A percentile compares a stretch with the other conserved stretches of the same genome.
phyloP scores from a whole-genome alignment of 2,888 invertebrate genomes.

The Netelia virgata region DNA sequence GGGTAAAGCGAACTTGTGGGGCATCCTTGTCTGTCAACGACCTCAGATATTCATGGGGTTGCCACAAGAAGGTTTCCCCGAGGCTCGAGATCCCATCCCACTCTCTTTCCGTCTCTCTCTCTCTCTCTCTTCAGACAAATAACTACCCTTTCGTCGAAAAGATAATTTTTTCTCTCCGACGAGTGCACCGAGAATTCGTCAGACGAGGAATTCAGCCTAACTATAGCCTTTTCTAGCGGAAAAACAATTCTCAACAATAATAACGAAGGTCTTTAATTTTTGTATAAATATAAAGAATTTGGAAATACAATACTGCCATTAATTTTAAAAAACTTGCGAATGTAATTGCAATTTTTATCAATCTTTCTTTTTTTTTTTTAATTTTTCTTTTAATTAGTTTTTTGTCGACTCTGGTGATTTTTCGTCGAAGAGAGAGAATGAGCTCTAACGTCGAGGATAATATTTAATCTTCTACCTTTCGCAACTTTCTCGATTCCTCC shows the following conservation, averaged over 20 bases:
- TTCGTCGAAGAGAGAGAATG: neutral
- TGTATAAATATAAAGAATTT: too few relatives aligned
- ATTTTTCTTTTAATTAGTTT: too few relatives aligned
- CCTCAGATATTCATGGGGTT: slow-evolving; percentile 74
- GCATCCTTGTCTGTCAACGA: slow-evolving; percentile 75
- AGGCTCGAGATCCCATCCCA: slow-evolving; percentile 58
- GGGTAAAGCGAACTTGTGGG: slow-evolving; percentile 73
- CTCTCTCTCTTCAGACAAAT: slow-evolving; percentile 38
- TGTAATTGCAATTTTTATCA: too few relatives aligned
- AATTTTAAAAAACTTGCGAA: too few relatives aligned
- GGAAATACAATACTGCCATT: too few relatives aligned
- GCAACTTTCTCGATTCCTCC: slow-evolving; percentile 68
- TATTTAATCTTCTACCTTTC: slow-evolving; percentile 73
- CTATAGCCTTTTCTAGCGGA: too few relatives aligned
- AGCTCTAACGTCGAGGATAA: neutral
- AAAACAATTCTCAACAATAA: too few relatives aligned
- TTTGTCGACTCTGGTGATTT: too few relatives aligned
- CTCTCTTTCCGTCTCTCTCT: neutral
- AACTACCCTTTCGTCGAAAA: neutral
- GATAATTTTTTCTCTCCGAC: neutral
- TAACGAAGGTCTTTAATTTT: too few relatives aligned
- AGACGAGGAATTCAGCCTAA: too few relatives aligned
- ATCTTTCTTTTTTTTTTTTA: too few relatives aligned
- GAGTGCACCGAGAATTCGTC: neutral
- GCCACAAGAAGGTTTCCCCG: slow-evolving; percentile 58